phyloP scores from a whole-genome alignment of 1,140 invertebrate genomes.

The Brevipalpus yothersi region DNA sequence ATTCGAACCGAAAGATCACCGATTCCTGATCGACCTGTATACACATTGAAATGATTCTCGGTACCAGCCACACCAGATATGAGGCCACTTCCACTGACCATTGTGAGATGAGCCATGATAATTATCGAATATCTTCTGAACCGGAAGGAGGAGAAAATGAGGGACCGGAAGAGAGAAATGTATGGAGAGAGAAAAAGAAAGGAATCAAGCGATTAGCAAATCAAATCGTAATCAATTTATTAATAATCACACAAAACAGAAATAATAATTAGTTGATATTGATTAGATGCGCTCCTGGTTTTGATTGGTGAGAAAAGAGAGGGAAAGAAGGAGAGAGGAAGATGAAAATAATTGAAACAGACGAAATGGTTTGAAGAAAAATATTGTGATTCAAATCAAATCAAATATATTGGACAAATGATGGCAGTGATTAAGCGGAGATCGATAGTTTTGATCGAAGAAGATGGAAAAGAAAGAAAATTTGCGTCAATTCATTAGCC shows the following conservation, averaged over 20 bases:
- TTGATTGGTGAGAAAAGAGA: too few relatives aligned
- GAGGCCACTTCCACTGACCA: not conserved
- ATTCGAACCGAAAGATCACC: slow-evolving; percentile 73
- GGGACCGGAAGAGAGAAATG: not conserved
- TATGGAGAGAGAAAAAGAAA: not conserved
- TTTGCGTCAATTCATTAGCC: too few relatives aligned
- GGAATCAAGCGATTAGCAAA: not conserved
- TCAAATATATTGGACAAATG: too few relatives aligned
- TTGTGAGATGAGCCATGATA: not conserved
- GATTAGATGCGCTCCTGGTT: not conserved
- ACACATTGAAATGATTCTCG: slow-evolving; percentile 51
- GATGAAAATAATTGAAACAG: too few relatives aligned
- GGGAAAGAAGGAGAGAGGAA: too few relatives aligned
- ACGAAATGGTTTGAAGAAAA: too few relatives aligned
- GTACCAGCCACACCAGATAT: not conserved
- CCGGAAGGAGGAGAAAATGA: not conserved
- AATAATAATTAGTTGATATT: not conserved
- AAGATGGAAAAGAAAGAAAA: too few relatives aligned
- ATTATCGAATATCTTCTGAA: not conserved
- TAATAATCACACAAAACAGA: not conserved
- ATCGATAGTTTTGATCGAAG: too few relatives aligned
- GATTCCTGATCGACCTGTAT: slow-evolving; percentile 59
- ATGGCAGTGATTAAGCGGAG: too few relatives aligned
- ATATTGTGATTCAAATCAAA: too few relatives aligned
- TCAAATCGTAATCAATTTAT: not conserved